These are phyloP conservation scores for Dusona sp. DNA, from an alignment of 2,888 invertebrate species.

Conservation along the genomic window DNA sequence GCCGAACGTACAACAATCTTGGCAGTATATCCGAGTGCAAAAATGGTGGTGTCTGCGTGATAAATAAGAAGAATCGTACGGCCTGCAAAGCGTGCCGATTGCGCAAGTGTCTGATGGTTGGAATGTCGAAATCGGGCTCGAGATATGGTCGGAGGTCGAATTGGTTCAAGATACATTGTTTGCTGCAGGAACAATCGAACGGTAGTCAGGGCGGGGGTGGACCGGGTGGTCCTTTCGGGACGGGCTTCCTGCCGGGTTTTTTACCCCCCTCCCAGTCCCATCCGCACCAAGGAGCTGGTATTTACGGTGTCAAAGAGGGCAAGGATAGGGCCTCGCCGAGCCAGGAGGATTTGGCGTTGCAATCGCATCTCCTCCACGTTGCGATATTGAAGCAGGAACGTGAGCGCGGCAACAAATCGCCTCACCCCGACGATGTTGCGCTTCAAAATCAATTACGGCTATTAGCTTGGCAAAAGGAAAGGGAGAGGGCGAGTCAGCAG, in stretches of 20 bases:
- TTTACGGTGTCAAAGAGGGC: slow-evolving; percentile 74
- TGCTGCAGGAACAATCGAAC: slow-evolving; percentile 91
- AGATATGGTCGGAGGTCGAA: slow-evolving; percentile 95
- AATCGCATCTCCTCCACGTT: slow-evolving; percentile 80
- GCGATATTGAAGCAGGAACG: slow-evolving; percentile 82
- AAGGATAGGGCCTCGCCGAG: slow-evolving; percentile 79
- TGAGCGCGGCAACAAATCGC: slow-evolving; percentile 80
- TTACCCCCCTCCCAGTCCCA: slow-evolving; percentile 76
- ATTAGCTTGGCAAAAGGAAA: slow-evolving; percentile 80
- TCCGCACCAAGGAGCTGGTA: slow-evolving; percentile 68
- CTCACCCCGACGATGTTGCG: slow-evolving; percentile 81
- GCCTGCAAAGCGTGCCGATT: slow-evolving; percentile 96
- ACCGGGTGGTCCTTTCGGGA: slow-evolving; percentile 75
- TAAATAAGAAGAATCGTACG: slow-evolving; percentile 96
- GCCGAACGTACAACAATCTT: slow-evolving; percentile 95
- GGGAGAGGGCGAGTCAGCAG: slow-evolving; percentile 71
- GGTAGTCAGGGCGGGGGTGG: slow-evolving; percentile 71
- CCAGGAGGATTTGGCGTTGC: slow-evolving; percentile 81
- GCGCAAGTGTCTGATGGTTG: slow-evolving; percentile 94
- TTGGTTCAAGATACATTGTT: slow-evolving; percentile 97
- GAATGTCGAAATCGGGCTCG: slow-evolving; percentile 97
- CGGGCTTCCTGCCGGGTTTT: slow-evolving; percentile 78
- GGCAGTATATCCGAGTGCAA: slow-evolving; percentile 96
- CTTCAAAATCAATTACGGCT: slow-evolving; percentile 80
- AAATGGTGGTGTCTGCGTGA: slow-evolving; percentile 95